phyloP scores from a whole-genome alignment of 2,888 invertebrate species.

The Chouioia cunea region DNA sequence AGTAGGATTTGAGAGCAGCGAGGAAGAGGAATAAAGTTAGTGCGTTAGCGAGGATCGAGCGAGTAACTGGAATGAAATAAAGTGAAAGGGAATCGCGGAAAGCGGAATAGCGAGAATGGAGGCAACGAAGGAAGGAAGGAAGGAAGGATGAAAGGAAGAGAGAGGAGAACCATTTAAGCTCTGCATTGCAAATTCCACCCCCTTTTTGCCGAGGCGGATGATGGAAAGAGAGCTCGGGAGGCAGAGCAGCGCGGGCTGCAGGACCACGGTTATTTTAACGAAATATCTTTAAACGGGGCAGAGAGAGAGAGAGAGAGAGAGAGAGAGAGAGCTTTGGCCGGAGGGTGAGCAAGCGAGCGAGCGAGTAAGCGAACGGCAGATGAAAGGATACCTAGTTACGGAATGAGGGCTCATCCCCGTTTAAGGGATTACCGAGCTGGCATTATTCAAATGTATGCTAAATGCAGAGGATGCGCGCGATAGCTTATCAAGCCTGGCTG shows the following conservation, averaged over 20 bases:
- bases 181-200: slow-evolving; percentile 69
- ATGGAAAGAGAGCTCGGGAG: slow-evolving; percentile 1
- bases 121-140: slow-evolving; percentile 4
- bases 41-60: slow-evolving; percentile 1
- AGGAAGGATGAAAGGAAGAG: slow-evolving; percentile 2
- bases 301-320: slow-evolving; percentile 45
- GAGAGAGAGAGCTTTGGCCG: slow-evolving; percentile 36
- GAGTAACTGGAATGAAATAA: slow-evolving; percentile 14
- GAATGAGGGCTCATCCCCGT: slow-evolving; percentile 65
- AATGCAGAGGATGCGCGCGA: slow-evolving; percentile 65
- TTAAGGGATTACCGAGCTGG: slow-evolving; percentile 68
- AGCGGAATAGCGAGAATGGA: not conserved
- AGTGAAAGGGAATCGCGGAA: not conserved
- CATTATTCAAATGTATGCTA: slow-evolving; percentile 70
- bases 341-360: slow-evolving; percentile 47
- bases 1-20: not conserved
- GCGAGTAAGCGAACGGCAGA: slow-evolving; percentile 58
- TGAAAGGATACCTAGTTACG: slow-evolving; percentile 68
- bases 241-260: slow-evolving; percentile 48
- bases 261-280: slow-evolving; percentile 68
- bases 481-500: slow-evolving; percentile 66
- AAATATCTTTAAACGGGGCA: slow-evolving; percentile 67
- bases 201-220: slow-evolving; percentile 54
- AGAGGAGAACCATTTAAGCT: slow-evolving; percentile 64
- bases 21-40: not conserved